Percentiles rank a stretch among this genome's conserved stretches.
Evolutionary conservation across 2,797 vertebrate genomes (phyloP).

Genomic region (Rhinoraja longicauda): DNA sequence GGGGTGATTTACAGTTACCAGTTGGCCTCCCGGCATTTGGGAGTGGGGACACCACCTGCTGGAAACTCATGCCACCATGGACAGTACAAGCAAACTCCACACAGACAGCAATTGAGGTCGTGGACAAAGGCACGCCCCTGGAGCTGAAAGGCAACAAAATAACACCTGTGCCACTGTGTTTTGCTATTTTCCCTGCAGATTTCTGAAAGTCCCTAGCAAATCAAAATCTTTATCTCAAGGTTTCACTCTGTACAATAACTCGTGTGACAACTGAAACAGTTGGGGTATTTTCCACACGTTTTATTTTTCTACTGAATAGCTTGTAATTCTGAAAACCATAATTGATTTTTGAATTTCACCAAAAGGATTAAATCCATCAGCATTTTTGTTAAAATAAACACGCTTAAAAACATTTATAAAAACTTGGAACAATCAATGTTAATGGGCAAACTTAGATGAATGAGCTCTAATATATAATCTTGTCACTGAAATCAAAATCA

Average conservation of each 20-base stretch:
- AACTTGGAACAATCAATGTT: slow-evolving; percentile 24
- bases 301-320: neutral
- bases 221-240: neutral
- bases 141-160: no score
- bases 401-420: neutral
- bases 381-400: neutral
- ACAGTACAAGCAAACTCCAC: no score
- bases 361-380: neutral
- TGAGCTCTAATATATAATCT: neutral
- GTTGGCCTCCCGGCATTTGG: no score
- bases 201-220: neutral
- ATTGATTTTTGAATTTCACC: neutral
- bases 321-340: neutral
- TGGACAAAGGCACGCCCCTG: no score
- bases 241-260: neutral
- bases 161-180: neutral
- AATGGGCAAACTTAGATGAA: neutral
- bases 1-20: no score
- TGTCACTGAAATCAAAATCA: neutral
- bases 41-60: no score
- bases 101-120: no score
- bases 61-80: no score
- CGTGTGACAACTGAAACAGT: neutral
- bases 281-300: neutral
- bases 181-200: neutral